Evolutionary conservation across 2,888 invertebrate genomes (phyloP), one percentile per base, ranked within the genome.

Genomic region (Amiota communis): DNA sequence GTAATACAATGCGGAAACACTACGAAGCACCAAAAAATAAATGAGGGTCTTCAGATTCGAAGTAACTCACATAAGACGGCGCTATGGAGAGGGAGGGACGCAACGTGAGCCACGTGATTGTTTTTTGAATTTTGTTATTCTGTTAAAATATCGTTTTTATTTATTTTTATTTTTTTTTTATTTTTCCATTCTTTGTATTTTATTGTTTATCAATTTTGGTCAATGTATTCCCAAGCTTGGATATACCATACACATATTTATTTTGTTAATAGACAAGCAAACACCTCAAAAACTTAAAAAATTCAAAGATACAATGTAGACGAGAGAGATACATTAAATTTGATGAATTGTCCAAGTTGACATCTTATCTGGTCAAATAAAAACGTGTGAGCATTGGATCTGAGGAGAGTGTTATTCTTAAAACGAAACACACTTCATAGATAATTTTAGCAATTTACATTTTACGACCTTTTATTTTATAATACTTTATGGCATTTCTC

Each of bases 141-240:
- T 4, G 59, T 17, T 59, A 3, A 11, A 63, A 2, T 2, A 36
- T 2, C 0, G 36, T 36, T 63, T 23, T 36, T 63, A 23, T 63
- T 59, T n/a, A n/a, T 63, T 46, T 23, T 63, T 46, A 46, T 12
- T 63, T 63, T 68, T 59, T 63, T 46, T 23, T 63, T 46, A 46
- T 12, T 63, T 63, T 68, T 68, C 13, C n/a, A 23, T 51, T n/a
- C n/a, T 17, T n/a, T 49, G 20, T 51, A 13, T 67, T 68, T 51
- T 36, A 53, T 53, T 68, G 67, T 36, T 51, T 53, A 68, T 68
- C 67, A 53, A 68, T 68, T 13, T 68, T 68, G 51, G 46, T 36
- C 12, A 59, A 20, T 20, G 20, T 59, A 36, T 36, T 6, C 8
- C 36, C 36, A 36, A 36, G 36, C 36, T 36, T 36, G 36, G 36